Evolutionary conservation across 2,888 invertebrate genomes (phyloP).

Genomic region (Nomada lathburiana): DNA sequence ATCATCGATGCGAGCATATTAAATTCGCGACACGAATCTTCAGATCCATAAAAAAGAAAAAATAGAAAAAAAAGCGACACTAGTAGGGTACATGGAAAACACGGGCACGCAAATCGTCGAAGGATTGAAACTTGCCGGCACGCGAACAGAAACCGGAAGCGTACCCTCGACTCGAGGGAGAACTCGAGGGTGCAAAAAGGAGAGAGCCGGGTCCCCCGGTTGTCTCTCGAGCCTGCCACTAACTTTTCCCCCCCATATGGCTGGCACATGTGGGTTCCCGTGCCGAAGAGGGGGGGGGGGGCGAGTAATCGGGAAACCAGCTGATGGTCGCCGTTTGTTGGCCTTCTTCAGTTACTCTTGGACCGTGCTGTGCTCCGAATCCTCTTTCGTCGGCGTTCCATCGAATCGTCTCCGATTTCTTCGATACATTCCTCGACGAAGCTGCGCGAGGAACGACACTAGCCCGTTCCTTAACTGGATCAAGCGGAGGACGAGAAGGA

Average conservation of each 20-base stretch:
- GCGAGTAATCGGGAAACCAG: slow-evolving; percentile 75
- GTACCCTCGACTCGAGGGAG: slow-evolving; percentile 12
- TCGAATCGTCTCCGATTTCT: slow-evolving; percentile 44
- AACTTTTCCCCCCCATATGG: slow-evolving; percentile 73
- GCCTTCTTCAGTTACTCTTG: slow-evolving; percentile 79
- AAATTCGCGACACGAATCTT: background rate
- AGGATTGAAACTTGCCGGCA: slow-evolving; percentile 54
- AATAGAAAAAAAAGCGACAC: background rate
- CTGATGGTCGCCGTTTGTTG: slow-evolving; percentile 77
- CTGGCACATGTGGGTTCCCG: slow-evolving; percentile 76
- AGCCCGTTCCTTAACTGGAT: slow-evolving; percentile 40
- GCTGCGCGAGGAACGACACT: slow-evolving; percentile 51
- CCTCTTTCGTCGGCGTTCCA: slow-evolving; percentile 39
- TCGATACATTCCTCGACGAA: background rate
- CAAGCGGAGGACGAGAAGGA: slow-evolving; percentile 5
- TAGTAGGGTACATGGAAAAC: background rate
- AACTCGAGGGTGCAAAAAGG: slow-evolving; percentile 58
- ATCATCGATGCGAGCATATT: background rate
- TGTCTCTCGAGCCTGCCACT: slow-evolving; percentile 32
- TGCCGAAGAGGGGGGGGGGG: slow-evolving; percentile 49
- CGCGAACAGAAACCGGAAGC: slow-evolving; percentile 56
- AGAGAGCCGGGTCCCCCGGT: slow-evolving; percentile 44
- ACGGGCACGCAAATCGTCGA: background rate
- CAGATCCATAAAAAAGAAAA: background rate
- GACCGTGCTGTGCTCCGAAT: slow-evolving; percentile 73